A percentile compares a stretch with the other conserved stretches of the same genome.
Evolutionary conservation across 2,113 vertebrate genomes (phyloP).

Genomic region (Oncorhynchus mykiss): DNA sequence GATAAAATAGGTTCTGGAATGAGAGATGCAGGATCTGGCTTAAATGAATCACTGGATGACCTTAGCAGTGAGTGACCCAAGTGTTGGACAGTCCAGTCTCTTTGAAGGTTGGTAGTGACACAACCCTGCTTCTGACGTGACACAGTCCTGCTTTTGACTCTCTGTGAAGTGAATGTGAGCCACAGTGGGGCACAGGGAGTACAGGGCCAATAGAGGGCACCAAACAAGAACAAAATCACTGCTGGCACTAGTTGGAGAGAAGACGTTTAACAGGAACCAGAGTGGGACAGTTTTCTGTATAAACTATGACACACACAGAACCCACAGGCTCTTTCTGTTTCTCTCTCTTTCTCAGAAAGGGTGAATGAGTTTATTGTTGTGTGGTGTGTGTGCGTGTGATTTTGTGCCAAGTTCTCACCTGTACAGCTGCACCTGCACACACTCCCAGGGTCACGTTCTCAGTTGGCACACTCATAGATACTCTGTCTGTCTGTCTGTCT

Average conservation of each 20-base stretch:
- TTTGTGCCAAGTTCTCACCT: conserved; percentile 42
- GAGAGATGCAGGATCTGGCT: no score
- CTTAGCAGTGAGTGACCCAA: no score
- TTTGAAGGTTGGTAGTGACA: no score
- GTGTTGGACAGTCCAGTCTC: no score
- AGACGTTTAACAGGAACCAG: conserved; percentile 17
- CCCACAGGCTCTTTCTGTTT: not conserved
- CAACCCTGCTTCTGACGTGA: no score
- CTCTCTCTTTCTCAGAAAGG: not conserved
- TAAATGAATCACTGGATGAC: no score
- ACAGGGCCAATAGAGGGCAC: conserved; percentile 21
- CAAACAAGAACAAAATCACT: conserved; percentile 32
- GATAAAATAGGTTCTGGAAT: no score
- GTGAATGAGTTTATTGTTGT: conserved; percentile 31
- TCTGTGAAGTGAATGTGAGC: no score
- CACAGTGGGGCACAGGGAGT: not conserved
- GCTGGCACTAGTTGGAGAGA: conserved; percentile 6
- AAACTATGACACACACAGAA: not conserved
- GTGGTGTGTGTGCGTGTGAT: not conserved
- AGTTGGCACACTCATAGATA: conserved; percentile 9
- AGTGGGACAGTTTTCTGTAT: not conserved
- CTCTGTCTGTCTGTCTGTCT: not conserved
- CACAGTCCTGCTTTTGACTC: no score
- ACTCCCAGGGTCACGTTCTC: conserved; percentile 18
- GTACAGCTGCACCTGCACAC: conserved; percentile 45